Evolutionary conservation across 2,888 invertebrate species (phyloP).

Genomic region (Perizoma flavofasciatum): DNA sequence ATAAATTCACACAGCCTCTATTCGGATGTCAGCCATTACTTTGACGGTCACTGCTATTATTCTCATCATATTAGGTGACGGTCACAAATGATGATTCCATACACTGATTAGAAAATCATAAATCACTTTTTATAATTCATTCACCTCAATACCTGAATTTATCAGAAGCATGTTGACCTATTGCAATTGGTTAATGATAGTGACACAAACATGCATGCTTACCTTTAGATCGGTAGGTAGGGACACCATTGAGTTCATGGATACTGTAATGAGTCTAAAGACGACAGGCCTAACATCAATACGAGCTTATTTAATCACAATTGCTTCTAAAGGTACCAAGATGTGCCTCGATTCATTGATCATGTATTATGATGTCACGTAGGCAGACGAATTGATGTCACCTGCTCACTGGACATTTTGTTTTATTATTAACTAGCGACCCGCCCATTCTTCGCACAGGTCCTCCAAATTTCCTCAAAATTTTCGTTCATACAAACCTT

Average conservation of each 20-base stretch:
- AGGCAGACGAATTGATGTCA: conserved; percentile 24
- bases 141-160: conserved; percentile 1
- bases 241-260: conserved; percentile 23
- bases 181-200: conserved; percentile 7
- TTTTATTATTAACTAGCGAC: conserved; percentile 26
- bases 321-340: conserved; percentile 17
- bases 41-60: conserved; percentile 18
- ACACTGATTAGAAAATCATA: conserved; percentile 11
- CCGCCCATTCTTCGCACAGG: no score
- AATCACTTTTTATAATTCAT: background rate
- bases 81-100: conserved; percentile 21
- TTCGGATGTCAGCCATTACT: conserved; percentile 25
- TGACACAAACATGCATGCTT: conserved; percentile 3
- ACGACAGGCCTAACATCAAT: conserved; percentile 26
- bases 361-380: conserved; percentile 34
- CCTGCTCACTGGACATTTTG: conserved; percentile 26
- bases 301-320: conserved; percentile 31
- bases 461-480: conserved; percentile 8
- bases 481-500: no score
- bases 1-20: conserved; percentile 24
- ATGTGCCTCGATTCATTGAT: conserved; percentile 37
- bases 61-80: conserved; percentile 18
- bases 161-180: conserved; percentile 1
- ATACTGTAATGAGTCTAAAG: conserved; percentile 15
- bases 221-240: conserved; percentile 3